Percentiles rank a stretch among this genome's conserved stretches.
These are phyloP conservation scores for Psix sp. DNA, from an alignment of 1,140 invertebrate species.

Conservation along the genomic window DNA sequence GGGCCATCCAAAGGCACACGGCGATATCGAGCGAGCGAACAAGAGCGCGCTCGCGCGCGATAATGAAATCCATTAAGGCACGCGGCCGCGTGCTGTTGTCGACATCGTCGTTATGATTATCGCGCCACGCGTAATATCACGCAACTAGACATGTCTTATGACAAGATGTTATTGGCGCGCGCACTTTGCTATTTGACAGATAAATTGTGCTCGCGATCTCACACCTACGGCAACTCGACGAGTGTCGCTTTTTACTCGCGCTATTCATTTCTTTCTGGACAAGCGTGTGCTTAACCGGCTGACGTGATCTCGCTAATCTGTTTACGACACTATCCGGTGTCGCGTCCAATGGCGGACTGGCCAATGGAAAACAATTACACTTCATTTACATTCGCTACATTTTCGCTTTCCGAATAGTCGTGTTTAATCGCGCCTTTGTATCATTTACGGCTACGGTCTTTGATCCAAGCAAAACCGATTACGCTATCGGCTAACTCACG, in stretches of 20 bases:
- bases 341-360: constrained; percentile 13
- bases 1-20: constrained; percentile 5
- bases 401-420: neutral
- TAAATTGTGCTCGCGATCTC: no score
- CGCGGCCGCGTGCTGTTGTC: constrained; percentile 47
- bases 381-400: constrained; percentile 24
- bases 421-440: constrained; percentile 23
- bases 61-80: constrained; percentile 69
- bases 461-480: constrained; percentile 20
- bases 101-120: constrained; percentile 66
- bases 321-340: constrained; percentile 39
- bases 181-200: constrained; percentile 46
- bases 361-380: constrained; percentile 24
- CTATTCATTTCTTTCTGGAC: constrained; percentile 37
- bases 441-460: constrained; percentile 17
- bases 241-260: constrained; percentile 30
- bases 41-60: constrained; percentile 25
- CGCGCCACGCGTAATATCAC: constrained; percentile 61
- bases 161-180: constrained; percentile 46
- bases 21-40: neutral
- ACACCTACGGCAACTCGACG: no score
- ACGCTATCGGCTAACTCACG: constrained; percentile 7
- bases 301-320: constrained; percentile 29
- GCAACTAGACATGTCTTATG: constrained; percentile 39
- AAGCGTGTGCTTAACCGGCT: constrained; percentile 19